Conservation (phyloP, 2,888 invertebrate genomes). For the Cephus runcator region DNA sequence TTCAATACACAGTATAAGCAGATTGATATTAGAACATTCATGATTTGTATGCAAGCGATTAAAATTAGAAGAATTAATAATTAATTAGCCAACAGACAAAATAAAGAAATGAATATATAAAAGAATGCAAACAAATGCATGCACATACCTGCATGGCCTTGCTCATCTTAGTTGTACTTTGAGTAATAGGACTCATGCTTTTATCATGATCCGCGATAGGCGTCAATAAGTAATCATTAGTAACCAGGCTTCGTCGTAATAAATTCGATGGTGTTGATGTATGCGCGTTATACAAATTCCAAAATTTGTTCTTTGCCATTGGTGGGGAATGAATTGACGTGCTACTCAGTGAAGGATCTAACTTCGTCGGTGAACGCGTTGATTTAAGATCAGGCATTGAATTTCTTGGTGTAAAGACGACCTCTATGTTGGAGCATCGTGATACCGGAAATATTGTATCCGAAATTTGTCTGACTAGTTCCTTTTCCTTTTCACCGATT, state of each 20-base stretch:
- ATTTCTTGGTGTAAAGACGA: conserved; percentile 28
- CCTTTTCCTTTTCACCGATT: conserved; percentile 12
- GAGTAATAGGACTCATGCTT: conserved; percentile 90
- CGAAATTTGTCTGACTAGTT: conserved; percentile 44
- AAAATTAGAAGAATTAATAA: background rate
- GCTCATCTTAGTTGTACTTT: conserved; percentile 86
- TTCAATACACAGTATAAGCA: background rate
- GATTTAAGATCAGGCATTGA: conserved; percentile 12
- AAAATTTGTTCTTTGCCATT: conserved; percentile 46
- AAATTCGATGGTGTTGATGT: conserved; percentile 61
- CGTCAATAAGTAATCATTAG: conserved; percentile 64
- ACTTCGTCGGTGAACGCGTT: conserved; percentile 2
- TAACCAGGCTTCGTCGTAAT: conserved; percentile 51
- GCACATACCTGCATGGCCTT: conserved; percentile 87
- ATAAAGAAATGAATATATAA: conserved; percentile 8
- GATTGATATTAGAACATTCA: background rate
- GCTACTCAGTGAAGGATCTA: conserved; percentile 9
- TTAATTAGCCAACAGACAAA: background rate
- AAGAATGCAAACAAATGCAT: conserved; percentile 17
- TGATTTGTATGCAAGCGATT: background rate
- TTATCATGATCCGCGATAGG: conserved; percentile 71
- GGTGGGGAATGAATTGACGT: conserved; percentile 37
- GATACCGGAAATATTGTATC: conserved; percentile 37
- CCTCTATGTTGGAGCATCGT: conserved; percentile 30
- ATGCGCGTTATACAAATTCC: conserved; percentile 51